A percentile compares a stretch with the other conserved stretches of the same genome.
These are phyloP conservation scores for Eulemur coronatus DNA, from an alignment of 2,797 vertebrate species.

Conservation along the genomic window DNA sequence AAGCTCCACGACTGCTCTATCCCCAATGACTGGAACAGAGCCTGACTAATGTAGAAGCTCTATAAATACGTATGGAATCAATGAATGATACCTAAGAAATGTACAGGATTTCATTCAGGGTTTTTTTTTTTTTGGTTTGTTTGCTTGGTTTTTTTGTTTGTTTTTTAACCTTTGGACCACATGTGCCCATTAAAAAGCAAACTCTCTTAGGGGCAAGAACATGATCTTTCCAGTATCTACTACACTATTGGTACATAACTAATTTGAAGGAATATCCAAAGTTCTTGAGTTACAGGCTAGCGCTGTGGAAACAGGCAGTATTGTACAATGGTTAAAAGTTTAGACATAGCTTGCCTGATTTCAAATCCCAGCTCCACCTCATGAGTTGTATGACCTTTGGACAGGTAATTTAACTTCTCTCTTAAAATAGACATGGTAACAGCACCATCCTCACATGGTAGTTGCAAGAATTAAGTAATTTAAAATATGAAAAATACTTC, in stretches of 20 bases:
- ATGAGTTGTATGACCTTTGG: not conserved
- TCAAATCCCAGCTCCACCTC: not conserved
- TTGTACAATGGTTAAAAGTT: not conserved
- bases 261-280: not conserved
- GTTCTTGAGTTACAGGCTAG: not conserved
- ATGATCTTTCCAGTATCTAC: not conserved
- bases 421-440: not conserved
- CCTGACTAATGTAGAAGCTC: not conserved
- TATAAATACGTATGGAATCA: not conserved
- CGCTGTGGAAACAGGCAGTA: not conserved
- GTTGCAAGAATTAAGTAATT: slow-evolving; percentile 33
- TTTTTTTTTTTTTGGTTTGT: not conserved
- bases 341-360: not conserved
- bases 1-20: not conserved
- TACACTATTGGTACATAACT: not conserved
- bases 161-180: not conserved
- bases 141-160: not conserved
- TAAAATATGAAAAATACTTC: slow-evolving; percentile 16
- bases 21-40: not conserved
- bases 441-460: not conserved
- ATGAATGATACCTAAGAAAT: not conserved
- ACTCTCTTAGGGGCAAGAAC: not conserved
- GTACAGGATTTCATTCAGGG: not conserved
- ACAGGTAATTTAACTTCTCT: not conserved
- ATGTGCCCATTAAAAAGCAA: not conserved